Base-by-base conservation (phyloP, 2,888 invertebrate genomes). In the Heteromurus nitidus region DNA sequence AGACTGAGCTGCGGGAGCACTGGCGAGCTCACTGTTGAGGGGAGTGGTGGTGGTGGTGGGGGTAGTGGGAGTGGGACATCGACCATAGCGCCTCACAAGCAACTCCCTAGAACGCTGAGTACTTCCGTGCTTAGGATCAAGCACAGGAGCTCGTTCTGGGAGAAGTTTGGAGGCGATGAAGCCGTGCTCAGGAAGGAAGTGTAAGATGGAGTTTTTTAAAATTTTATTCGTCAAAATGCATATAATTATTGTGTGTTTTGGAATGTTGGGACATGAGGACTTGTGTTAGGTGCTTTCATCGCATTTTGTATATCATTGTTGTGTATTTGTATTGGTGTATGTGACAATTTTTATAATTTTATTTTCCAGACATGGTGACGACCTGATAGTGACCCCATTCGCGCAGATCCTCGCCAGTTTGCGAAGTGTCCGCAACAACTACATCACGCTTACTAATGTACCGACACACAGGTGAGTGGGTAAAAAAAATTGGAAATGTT, bases 301-400 rank as follows among this genome's bases (percentile, higher is more conserved):
- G n/a, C n/a, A n/a, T n/a, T n/a, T n/a, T n/a, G n/a, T n/a, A n/a
- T n/a, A n/a, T n/a, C n/a, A n/a, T n/a, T n/a, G 13, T 47, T 50
- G 20, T 50, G 9, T 50, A 18, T 50, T 18, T 50, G 50, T 50
- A n/a, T 50, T n/a, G 9, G 5, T 18, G 50, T 44, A n/a, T 44
- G 2, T 2, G 13, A 18, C 13, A 53, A 36, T 67, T 30, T 74
- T 64, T 85, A 83, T 87, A 86, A 88, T 88, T 88, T 84, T 65
- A 86, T 90, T 87, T 87, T 91, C 92, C 91, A 93, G 97, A 91
- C 98, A 99, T 93, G 98, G 98, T 89, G 99, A 99, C 92, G 99
- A 99, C 92, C 93, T 99, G 91, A 99, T 99, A 90, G 99, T 99
- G 90, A 99, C 99, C 88, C 99, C 99, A 88, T 99, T 99, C 92